Conservation (phyloP, 2,888 invertebrate species). For the Plebejus anna region DNA sequence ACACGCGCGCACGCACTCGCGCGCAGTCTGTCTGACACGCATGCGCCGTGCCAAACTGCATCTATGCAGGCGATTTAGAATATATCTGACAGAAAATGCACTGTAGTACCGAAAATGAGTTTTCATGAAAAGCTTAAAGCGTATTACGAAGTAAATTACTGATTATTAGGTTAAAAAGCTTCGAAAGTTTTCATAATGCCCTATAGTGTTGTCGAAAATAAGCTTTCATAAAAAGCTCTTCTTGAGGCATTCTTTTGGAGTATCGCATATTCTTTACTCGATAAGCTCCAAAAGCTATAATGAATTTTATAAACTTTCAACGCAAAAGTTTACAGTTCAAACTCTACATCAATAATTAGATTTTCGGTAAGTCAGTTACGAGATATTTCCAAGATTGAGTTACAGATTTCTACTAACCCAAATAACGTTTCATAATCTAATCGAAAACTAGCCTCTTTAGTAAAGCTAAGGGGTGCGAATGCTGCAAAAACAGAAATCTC, state of each 20-base stretch:
- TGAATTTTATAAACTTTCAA: too few relatives aligned
- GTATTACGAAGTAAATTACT: too few relatives aligned
- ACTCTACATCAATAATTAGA: too few relatives aligned
- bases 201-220: too few relatives aligned
- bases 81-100: slow-evolving; percentile 37
- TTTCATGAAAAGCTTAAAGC: background rate
- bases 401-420: background rate
- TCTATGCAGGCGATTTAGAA: slow-evolving; percentile 47
- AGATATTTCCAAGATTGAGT: background rate
- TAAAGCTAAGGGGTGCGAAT: slow-evolving; percentile 64
- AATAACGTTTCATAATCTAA: slow-evolving; percentile 22
- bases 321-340: too few relatives aligned
- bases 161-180: background rate
- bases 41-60: slow-evolving; percentile 68
- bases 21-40: slow-evolving; percentile 68
- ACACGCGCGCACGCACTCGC: slow-evolving; percentile 69
- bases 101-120: background rate
- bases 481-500: slow-evolving; percentile 78
- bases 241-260: too few relatives aligned
- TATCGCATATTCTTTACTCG: too few relatives aligned
- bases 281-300: too few relatives aligned
- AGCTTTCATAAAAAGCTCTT: too few relatives aligned
- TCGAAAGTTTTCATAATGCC: background rate
- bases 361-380: too few relatives aligned
- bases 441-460: slow-evolving; percentile 14